These are phyloP conservation scores for Drosophila littoralis DNA, from an alignment of 1,140 invertebrate genomes.

Conservation along the genomic window DNA sequence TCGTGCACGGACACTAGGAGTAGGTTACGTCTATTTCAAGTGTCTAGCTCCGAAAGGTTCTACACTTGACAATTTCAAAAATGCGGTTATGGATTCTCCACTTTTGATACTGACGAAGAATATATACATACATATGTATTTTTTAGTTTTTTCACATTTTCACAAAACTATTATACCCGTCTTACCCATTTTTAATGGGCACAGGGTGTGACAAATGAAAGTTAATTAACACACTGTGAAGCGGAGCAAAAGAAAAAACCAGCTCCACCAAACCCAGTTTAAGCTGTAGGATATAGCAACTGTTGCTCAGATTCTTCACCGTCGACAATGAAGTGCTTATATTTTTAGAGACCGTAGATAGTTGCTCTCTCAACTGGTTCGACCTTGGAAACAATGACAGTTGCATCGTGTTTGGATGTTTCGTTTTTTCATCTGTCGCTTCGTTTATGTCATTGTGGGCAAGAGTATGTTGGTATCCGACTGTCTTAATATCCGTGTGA, in stretches of 20 bases:
- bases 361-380: conserved; percentile 35
- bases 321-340: conserved; percentile 14
- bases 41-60: too few species aligned
- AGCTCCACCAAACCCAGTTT: conserved; percentile 8
- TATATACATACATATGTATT: too few species aligned
- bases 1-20: too few species aligned
- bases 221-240: conserved; percentile 52
- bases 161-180: too few species aligned
- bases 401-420: conserved; percentile 8
- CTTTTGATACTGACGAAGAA: too few species aligned
- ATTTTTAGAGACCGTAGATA: conserved; percentile 4
- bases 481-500: not conserved
- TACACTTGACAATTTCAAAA: too few species aligned
- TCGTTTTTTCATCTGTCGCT: not conserved
- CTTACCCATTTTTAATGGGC: not conserved
- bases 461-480: not conserved
- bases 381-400: conserved; percentile 60
- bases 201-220: conserved; percentile 48
- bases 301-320: conserved; percentile 30
- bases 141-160: too few species aligned
- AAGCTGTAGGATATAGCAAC: conserved; percentile 14
- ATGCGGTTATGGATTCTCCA: too few species aligned
- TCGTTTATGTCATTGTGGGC: not conserved
- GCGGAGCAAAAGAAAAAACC: conserved; percentile 62
- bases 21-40: too few species aligned